These are phyloP conservation scores for Dryobota labecula DNA, from an alignment of 2,888 invertebrate genomes.

Conservation along the genomic window DNA sequence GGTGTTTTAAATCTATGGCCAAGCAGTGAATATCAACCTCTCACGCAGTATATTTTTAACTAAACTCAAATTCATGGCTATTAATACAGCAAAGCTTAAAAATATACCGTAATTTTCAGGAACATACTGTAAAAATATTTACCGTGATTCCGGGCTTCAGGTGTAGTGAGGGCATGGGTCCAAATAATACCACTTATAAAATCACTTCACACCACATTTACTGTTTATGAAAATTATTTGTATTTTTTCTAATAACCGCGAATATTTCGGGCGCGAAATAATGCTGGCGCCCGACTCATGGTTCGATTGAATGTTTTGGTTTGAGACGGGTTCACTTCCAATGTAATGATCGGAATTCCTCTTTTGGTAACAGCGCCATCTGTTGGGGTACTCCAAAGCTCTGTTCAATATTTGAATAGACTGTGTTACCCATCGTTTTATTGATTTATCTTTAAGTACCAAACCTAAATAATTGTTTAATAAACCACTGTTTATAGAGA, in stretches of 20 bases:
- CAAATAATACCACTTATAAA: slow-evolving; percentile 66
- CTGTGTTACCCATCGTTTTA: background rate
- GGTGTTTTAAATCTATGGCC: slow-evolving; percentile 25
- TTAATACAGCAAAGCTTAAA: slow-evolving; percentile 75
- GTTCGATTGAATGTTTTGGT: slow-evolving; percentile 86
- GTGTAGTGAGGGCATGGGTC: slow-evolving; percentile 88
- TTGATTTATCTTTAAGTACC: background rate
- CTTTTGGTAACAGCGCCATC: slow-evolving; percentile 72
- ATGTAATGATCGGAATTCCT: slow-evolving; percentile 80
- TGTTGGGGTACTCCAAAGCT: slow-evolving; percentile 18
- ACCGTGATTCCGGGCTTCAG: slow-evolving; percentile 89
- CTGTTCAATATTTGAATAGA: slow-evolving; percentile 10
- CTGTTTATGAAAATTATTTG: slow-evolving; percentile 60
- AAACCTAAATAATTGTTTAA: accelerated
- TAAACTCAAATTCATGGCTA: slow-evolving; percentile 70
- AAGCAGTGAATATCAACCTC: slow-evolving; percentile 30
- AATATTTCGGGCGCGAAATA: slow-evolving; percentile 83
- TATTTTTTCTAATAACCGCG: slow-evolving; percentile 70
- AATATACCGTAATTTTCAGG: slow-evolving; percentile 68
- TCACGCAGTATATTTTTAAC: slow-evolving; percentile 57
- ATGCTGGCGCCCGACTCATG: slow-evolving; percentile 80
- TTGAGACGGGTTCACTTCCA: slow-evolving; percentile 52
- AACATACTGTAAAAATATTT: slow-evolving; percentile 67
- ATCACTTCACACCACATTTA: slow-evolving; percentile 82
- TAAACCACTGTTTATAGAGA: accelerated